These are phyloP conservation scores for Leptodactylus fuscus DNA, from an alignment of 2,113 vertebrate genomes.

Conservation along the genomic window DNA sequence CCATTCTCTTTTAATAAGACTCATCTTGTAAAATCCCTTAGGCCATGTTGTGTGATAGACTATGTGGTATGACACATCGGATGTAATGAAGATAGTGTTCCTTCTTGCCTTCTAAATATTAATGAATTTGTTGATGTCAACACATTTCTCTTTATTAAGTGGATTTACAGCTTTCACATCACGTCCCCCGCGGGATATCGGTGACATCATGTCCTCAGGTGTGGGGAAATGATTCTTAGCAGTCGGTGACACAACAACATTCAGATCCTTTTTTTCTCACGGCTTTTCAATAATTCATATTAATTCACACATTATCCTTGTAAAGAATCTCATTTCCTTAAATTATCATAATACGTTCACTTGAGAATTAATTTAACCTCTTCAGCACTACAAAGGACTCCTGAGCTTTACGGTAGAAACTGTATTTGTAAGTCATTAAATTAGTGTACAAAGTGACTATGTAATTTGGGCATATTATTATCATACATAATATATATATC, in stretches of 20 bases:
- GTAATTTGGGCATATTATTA: background rate
- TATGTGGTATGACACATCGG: background rate
- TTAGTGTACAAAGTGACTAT: background rate
- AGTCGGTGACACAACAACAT: background rate
- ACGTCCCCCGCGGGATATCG: background rate
- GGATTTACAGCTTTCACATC: background rate
- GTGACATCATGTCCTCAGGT: conserved; percentile 22
- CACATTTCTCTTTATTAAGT: background rate
- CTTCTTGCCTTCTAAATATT: background rate
- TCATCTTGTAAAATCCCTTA: background rate
- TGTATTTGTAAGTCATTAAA: background rate
- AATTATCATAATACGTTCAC: background rate
- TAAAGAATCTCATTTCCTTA: conserved; percentile 13
- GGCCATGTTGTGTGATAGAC: background rate
- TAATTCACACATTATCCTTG: conserved; percentile 32
- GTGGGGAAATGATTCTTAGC: background rate
- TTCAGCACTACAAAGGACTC: background rate
- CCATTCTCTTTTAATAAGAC: background rate
- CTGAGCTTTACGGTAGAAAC: background rate
- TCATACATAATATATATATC: no score
- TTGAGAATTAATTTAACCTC: conserved; percentile 22
- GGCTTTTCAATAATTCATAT: conserved; percentile 31
- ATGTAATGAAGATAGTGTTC: background rate
- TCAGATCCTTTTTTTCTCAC: background rate
- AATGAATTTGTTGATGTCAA: conserved; percentile 8